Evolutionary conservation across 2,888 invertebrate genomes (phyloP), one percentile per base, ranked within the genome.

Genomic region (Pachliopta kotzebuea): DNA sequence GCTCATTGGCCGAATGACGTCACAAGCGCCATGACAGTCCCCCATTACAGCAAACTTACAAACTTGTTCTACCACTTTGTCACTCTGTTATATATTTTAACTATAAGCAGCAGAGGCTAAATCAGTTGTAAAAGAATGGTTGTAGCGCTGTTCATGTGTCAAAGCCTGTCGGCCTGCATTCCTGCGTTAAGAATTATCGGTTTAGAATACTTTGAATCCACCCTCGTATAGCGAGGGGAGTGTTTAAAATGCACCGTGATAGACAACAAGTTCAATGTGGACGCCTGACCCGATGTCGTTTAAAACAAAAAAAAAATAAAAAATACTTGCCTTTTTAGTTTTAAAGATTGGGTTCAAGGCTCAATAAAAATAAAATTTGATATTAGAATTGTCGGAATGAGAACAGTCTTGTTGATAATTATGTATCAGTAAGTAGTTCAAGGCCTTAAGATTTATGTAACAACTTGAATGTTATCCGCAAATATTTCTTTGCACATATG

Each of bases 1-100:
- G 86, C 88, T 87, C 85, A 90, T 90, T 90, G 90, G 90, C 75
- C 77, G 86, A 86, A 80, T 90, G 90, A 90, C 90, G 90, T 90
- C 90, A 89, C 83, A 74, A 82, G 78, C 88, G 86, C 88, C 88
- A 89, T 90, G 86, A 86, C 88, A 83, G 83, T 83, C 85, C 80
- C 80, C 89, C 89, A 88, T 88, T 86, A 83, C 88, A 84, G 79
- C 74, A 70, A 73, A 76, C 75, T 72, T 70, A 78, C 85, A 80
- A 85, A 81, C 71, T 74, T 71, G 71, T 67, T 66, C 29, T 57
- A 68, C 71, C 67, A 63, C 68, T 67, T 65, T 59, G 63, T 57
- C 71, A 75, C 62, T 69, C 72, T 50, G 84, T 76, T 77, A 67
- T 78, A 72, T 73, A 67, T 74, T 75, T 70, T 88, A 82, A 56